Base-by-base conservation (phyloP, 2,797 vertebrate genomes). In the Mustela erminea region DNA sequence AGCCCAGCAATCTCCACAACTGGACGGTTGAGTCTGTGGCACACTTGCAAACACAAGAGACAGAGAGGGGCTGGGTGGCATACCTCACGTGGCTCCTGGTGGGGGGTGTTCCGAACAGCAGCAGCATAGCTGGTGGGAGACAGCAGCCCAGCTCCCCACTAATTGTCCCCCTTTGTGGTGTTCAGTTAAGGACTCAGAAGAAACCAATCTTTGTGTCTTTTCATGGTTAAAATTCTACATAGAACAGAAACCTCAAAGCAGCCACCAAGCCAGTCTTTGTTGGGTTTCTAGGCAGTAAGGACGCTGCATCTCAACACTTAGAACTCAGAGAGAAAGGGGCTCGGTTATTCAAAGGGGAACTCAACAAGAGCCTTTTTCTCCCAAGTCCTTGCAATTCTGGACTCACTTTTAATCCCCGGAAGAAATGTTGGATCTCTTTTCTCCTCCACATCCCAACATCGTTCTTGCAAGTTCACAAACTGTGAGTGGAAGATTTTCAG, bases 271-370 rank as follows among this genome's bases (percentile, higher is more conserved):
- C 49, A 41, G 97, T 97, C 98, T 99, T 99, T 99, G 99, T 99
- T 98, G 98, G 97, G 99, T 99, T 99, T 99, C 99, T 98, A 99
- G 98, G 99, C 98, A 97, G 98, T 98, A 95, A 98, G 97, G 97
- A 97, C 74, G 95, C 98, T 98, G 94, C 98, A 97, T 98, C 98
- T 98, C 98, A 98, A 98, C 98, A 99, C 98, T 98, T 97, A 82
- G 98, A n/a, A 43, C 97, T 95, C 87, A 2, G 93, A 98, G 98
- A 98, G 98, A 98, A 98, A 98, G 97, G 20, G 97, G 88, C 98
- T 98, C 96, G 91, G 97, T 97, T 38, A 96, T 87, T 98, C 98
- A 98, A 98, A 97, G 98, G 96, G 88, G 52, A 98, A 75, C 87
- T 96, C 95, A 98, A 97, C 97, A 98, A 98, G 95, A 96, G 94